Conservation (phyloP, 2,888 invertebrate genomes). For the Cephus runcator region DNA sequence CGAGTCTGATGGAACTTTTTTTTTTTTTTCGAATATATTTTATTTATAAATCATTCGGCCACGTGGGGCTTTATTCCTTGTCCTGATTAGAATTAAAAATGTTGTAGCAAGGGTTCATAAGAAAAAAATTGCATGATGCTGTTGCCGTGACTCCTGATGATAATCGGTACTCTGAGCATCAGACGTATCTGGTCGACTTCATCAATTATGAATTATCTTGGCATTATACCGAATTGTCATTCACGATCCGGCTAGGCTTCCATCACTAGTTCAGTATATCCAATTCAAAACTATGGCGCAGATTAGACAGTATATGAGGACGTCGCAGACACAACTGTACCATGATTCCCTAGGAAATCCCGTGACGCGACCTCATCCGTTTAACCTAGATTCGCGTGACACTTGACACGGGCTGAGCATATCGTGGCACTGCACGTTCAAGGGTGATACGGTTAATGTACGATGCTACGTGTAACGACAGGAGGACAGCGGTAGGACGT, state of each 20-base stretch:
- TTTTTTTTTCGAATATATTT: neutral
- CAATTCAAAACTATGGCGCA: neutral
- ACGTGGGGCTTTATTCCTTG: neutral
- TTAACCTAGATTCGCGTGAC: constrained; percentile 1
- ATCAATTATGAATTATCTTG: neutral
- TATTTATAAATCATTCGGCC: neutral
- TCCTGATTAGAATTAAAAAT: neutral
- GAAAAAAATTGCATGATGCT: neutral
- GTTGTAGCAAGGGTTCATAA: no score
- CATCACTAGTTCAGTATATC: neutral
- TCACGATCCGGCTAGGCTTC: neutral
- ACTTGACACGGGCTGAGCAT: neutral
- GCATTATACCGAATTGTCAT: neutral
- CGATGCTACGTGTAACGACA: neutral
- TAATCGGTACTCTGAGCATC: neutral
- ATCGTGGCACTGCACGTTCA: neutral
- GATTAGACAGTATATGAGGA: neutral
- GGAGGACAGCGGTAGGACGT: neutral
- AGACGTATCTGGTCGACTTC: neutral
- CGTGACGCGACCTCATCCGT: constrained; percentile 3
- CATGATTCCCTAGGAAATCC: neutral
- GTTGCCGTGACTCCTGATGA: neutral
- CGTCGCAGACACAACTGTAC: neutral
- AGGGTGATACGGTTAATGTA: neutral
- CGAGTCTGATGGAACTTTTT: neutral